A percentile compares a stretch with the other conserved stretches of the same genome.
Evolutionary conservation across 2,797 vertebrate species (phyloP).

Genomic region (Pteronotus mesoamericanus): DNA sequence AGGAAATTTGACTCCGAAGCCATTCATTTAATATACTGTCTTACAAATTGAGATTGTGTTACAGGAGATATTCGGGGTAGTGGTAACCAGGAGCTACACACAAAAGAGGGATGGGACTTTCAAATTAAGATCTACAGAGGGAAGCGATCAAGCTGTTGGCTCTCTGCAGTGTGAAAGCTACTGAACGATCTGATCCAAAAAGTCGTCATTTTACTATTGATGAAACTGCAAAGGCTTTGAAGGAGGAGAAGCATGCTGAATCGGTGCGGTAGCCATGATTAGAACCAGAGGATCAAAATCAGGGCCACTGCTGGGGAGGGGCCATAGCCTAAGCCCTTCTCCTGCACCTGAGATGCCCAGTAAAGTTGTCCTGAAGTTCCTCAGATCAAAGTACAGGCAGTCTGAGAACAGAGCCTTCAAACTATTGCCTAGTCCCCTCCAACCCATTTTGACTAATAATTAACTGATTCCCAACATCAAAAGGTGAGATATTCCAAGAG

Average conservation of each 20-base stretch:
- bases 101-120: neutral
- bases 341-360: constrained; percentile 37
- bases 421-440: constrained; percentile 73
- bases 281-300: neutral
- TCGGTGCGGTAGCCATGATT: neutral
- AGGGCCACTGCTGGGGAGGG: neutral
- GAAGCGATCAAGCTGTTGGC: neutral
- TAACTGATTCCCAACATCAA: constrained; percentile 81
- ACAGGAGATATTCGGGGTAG: neutral
- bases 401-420: constrained; percentile 74
- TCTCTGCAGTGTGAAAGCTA: neutral
- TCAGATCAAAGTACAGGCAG: constrained; percentile 78
- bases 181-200: neutral
- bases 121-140: neutral
- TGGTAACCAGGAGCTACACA: neutral
- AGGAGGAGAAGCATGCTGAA: neutral
- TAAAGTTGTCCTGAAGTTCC: constrained; percentile 66
- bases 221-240: neutral
- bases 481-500: constrained; percentile 78
- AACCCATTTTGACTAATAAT: constrained; percentile 80
- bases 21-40: constrained; percentile 25
- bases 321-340: neutral
- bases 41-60: neutral
- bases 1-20: neutral
- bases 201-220: neutral